These are phyloP conservation scores for Pollenia angustigena DNA, from an alignment of 2,888 invertebrate genomes.

Conservation along the genomic window DNA sequence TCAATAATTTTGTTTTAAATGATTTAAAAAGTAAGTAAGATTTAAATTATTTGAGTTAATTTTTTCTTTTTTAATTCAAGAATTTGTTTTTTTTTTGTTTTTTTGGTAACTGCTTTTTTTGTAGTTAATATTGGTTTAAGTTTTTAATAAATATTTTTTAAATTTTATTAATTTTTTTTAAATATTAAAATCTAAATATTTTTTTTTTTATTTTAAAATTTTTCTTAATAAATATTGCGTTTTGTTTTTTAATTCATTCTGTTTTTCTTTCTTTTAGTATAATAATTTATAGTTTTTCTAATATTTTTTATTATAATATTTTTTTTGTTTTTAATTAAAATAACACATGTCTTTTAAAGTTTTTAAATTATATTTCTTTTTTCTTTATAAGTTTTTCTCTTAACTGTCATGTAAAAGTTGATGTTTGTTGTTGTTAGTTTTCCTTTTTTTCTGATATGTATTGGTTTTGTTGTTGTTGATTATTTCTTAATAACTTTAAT, in stretches of 20 bases:
- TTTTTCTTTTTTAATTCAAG: slow-evolving; percentile 44
- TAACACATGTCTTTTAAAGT: slow-evolving; percentile 67
- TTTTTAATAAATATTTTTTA: slow-evolving; percentile 61
- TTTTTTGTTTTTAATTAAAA: slow-evolving; percentile 63
- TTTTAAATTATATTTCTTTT: slow-evolving; percentile 37
- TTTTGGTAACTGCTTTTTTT: slow-evolving; percentile 75
- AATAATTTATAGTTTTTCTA: slow-evolving; percentile 63
- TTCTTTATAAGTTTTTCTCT: slow-evolving; percentile 16
- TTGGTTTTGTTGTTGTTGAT: slow-evolving; percentile 74
- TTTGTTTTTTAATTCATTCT: slow-evolving; percentile 40
- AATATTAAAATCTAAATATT: slow-evolving; percentile 63
- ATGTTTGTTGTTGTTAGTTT: slow-evolving; percentile 65
- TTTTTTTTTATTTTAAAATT: slow-evolving; percentile 31
- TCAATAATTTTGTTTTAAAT: slow-evolving; percentile 43
- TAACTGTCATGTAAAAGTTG: slow-evolving; percentile 73
- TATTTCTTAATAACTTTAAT: slow-evolving; percentile 68
- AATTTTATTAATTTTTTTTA: slow-evolving; percentile 44
- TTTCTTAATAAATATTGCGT: slow-evolving; percentile 73
- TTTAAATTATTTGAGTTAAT: slow-evolving; percentile 29
- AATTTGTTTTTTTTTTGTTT: neutral
- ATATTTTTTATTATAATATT: slow-evolving; percentile 41
- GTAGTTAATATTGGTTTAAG: slow-evolving; percentile 47
- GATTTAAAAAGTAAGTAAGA: slow-evolving; percentile 32
- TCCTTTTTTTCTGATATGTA: slow-evolving; percentile 75
- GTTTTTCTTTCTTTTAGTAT: slow-evolving; percentile 39